A percentile compares a stretch with the other conserved stretches of the same genome.
Evolutionary conservation across 2,888 invertebrate genomes (phyloP).

Genomic region (Acanthococcus lagerstroemiae): DNA sequence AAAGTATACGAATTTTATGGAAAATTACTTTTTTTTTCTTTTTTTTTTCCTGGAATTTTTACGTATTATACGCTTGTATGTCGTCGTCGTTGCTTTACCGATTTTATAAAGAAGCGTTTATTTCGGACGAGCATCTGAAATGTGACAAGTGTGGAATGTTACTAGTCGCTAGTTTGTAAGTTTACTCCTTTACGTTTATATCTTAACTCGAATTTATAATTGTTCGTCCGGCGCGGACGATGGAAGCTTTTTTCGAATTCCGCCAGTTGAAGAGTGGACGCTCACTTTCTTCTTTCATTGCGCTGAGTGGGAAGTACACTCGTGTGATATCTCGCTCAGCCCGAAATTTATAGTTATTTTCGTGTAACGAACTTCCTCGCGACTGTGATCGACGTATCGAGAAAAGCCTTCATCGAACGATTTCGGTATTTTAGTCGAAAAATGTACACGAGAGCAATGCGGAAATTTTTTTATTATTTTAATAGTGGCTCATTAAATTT

Average conservation of each 20-base stretch:
- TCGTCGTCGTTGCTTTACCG: not conserved
- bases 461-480: too few relatives aligned
- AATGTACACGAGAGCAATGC: not conserved
- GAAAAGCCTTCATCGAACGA: not conserved
- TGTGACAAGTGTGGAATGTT: conserved; percentile 22
- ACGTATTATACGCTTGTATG: too few relatives aligned
- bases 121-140: conserved; percentile 8
- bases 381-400: too few relatives aligned
- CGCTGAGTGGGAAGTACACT: too few relatives aligned
- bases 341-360: too few relatives aligned
- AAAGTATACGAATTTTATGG: not conserved
- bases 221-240: not conserved
- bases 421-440: not conserved
- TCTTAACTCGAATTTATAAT: not conserved
- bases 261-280: too few relatives aligned
- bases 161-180: conserved; percentile 29
- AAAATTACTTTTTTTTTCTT: not conserved
- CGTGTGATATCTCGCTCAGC: too few relatives aligned
- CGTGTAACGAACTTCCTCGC: too few relatives aligned
- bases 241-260: not conserved
- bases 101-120: conserved; percentile 1
- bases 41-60: not conserved
- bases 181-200: not conserved
- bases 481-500: conserved; percentile 12
- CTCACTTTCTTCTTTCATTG: too few relatives aligned